Conservation (phyloP, 2,113 vertebrate species). For the Sorex araneus region DNA sequence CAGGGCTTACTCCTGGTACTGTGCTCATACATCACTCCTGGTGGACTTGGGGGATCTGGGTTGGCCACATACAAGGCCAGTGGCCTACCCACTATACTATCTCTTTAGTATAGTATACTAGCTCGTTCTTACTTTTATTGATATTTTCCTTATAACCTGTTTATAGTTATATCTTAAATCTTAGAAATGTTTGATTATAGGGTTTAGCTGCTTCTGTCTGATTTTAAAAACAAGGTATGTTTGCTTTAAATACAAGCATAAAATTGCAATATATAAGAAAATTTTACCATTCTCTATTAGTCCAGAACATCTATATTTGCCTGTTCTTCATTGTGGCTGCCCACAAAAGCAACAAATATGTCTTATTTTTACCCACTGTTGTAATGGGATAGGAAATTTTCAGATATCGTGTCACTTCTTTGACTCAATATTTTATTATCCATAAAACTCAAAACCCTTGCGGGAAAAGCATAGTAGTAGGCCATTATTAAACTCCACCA, state of each 20-base stretch:
- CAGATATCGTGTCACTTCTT: conserved; percentile 26
- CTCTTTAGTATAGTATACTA: no score
- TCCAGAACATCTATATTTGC: neutral
- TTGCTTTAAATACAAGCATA: conserved; percentile 22
- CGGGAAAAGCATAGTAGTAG: neutral
- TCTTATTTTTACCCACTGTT: conserved; percentile 6
- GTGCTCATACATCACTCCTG: no score
- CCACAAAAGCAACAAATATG: conserved; percentile 18
- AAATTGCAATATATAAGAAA: neutral
- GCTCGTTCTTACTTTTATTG: neutral
- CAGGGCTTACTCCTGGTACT: no score
- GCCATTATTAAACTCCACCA: neutral
- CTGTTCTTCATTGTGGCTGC: neutral
- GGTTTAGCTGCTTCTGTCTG: neutral
- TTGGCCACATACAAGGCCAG: no score
- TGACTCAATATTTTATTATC: conserved; percentile 50
- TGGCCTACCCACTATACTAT: no score
- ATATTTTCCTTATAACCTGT: neutral
- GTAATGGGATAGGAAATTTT: conserved; percentile 13
- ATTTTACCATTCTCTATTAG: conserved; percentile 21
- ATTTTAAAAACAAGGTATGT: conserved; percentile 52
- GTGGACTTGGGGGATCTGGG: no score
- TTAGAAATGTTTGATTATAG: conserved; percentile 25
- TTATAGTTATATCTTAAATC: neutral
- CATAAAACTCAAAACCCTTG: neutral